Evolutionary conservation across 2,888 invertebrate genomes (phyloP).

Genomic region (Drosophila tanythrix): DNA sequence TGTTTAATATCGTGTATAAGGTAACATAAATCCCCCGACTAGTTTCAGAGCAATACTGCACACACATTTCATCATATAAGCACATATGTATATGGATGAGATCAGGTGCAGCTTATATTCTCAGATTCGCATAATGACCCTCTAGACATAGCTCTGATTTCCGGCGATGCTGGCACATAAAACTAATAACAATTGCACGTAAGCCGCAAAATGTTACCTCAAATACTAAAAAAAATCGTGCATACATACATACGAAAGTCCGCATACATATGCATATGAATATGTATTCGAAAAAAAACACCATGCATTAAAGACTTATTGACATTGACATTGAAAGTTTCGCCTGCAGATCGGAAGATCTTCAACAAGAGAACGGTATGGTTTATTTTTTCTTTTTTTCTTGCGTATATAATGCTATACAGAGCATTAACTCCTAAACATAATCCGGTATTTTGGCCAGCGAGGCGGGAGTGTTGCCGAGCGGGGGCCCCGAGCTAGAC

Average conservation of each 20-base stretch:
- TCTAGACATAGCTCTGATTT: slow-evolving; percentile 56
- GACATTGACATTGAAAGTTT: slow-evolving; percentile 81
- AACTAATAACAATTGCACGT: slow-evolving; percentile 36
- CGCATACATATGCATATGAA: slow-evolving; percentile 12
- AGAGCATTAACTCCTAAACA: slow-evolving; percentile 54
- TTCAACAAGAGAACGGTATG: slow-evolving; percentile 47
- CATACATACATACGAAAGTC: slow-evolving; percentile 19
- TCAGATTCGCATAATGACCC: slow-evolving; percentile 55
- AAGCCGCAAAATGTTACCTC: slow-evolving; percentile 56
- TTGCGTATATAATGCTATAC: slow-evolving; percentile 1
- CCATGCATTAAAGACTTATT: slow-evolving; percentile 42
- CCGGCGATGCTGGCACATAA: slow-evolving; percentile 61
- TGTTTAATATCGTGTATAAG: slow-evolving; percentile 4
- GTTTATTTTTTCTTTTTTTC: neutral
- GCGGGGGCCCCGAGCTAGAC: slow-evolving; percentile 55
- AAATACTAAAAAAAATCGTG: slow-evolving; percentile 28
- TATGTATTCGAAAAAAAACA: slow-evolving; percentile 12
- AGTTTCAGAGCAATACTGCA: slow-evolving; percentile 39
- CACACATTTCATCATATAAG: slow-evolving; percentile 62
- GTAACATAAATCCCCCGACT: slow-evolving; percentile 35
- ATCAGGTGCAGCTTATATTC: slow-evolving; percentile 42
- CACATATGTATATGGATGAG: slow-evolving; percentile 14
- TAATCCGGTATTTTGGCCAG: slow-evolving; percentile 66
- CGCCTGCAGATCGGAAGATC: slow-evolving; percentile 46
- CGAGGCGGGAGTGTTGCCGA: slow-evolving; percentile 34